phyloP scores from a whole-genome alignment of 2,113 vertebrate species.

The Xenotilapia caudafasciata region DNA sequence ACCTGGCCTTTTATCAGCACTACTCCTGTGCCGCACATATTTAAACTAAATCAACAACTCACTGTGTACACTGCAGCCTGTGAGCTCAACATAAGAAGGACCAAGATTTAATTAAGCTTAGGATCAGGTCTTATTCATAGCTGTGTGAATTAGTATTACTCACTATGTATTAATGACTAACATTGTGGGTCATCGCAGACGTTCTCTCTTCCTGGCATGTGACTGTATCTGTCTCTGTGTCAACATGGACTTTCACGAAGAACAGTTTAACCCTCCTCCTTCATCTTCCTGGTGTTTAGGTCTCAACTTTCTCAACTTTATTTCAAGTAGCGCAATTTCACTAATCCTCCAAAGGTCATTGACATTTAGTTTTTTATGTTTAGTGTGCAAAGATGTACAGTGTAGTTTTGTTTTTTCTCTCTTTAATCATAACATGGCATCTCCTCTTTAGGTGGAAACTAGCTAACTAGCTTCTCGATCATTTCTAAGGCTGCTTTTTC shows the following conservation, averaged over 20 bases:
- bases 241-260: background rate
- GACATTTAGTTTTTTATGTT: background rate
- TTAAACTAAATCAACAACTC: background rate
- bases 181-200: background rate
- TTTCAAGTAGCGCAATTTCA: background rate
- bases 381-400: background rate
- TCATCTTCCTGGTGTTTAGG: background rate
- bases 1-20: background rate
- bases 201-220: background rate
- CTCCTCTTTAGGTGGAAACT: background rate
- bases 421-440: background rate
- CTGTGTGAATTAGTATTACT: no score
- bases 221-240: background rate
- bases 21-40: background rate
- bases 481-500: background rate
- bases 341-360: background rate
- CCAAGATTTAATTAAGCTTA: background rate
- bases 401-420: background rate
- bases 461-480: fast-evolving
- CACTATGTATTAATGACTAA: background rate
- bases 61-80: background rate
- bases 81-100: background rate
- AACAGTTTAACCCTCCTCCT: background rate
- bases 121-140: background rate
- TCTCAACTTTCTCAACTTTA: background rate